Percentiles rank a stretch among this genome's conserved stretches.
These are phyloP conservation scores for Manis pentadactyla DNA, from an alignment of 2,797 vertebrate species.

Conservation along the genomic window DNA sequence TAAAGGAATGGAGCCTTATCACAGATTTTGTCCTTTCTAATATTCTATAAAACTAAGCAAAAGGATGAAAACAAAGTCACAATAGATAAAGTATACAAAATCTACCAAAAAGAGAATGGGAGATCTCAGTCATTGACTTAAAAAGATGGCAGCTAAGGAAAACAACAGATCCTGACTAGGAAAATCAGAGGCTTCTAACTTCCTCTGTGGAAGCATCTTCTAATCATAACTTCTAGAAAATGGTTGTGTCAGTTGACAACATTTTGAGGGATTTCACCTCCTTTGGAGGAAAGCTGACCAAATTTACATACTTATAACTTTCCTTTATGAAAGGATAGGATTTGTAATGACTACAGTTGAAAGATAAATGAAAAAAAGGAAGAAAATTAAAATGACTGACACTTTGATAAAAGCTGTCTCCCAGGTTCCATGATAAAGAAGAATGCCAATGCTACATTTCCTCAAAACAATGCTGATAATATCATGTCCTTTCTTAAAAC, in stretches of 20 bases:
- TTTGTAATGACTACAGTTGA: background rate
- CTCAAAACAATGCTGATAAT: background rate
- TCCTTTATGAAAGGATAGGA: background rate
- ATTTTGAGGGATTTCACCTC: background rate
- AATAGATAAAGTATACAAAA: background rate
- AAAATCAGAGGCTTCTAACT: background rate
- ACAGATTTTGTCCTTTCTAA: background rate
- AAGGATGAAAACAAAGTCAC: background rate
- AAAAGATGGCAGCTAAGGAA: background rate
- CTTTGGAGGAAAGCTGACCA: background rate
- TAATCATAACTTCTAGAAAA: background rate
- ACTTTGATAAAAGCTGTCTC: background rate
- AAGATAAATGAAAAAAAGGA: too few species aligned
- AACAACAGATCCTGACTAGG: background rate
- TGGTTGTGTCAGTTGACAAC: background rate
- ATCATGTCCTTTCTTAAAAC: background rate
- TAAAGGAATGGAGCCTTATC: background rate
- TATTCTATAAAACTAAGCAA: background rate
- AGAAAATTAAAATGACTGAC: background rate
- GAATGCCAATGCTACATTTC: background rate
- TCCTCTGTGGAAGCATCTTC: background rate
- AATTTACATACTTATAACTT: background rate
- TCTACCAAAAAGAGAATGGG: background rate
- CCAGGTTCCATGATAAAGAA: background rate
- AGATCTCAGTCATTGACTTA: background rate